Conservation (phyloP, 2,797 vertebrate genomes). For the Myripristis jacobus region DNA sequence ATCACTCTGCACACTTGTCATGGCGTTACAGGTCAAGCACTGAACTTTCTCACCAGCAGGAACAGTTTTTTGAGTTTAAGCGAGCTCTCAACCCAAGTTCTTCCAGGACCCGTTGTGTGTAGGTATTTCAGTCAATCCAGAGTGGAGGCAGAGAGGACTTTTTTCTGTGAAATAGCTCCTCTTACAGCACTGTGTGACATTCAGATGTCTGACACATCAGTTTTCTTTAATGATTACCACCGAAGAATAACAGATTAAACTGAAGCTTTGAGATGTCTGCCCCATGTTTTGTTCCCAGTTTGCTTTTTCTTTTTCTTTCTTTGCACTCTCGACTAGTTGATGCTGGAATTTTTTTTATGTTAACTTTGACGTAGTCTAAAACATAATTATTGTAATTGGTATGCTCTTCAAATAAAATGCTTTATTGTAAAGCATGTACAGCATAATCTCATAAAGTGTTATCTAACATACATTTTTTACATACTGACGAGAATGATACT, state of each 20-base stretch:
- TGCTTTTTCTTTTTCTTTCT: not conserved
- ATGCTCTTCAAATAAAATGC: not conserved
- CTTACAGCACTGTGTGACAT: conserved; percentile 4
- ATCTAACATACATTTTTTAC: too few relatives aligned
- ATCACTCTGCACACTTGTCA: not conserved
- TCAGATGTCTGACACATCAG: not conserved
- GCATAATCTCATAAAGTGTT: too few relatives aligned
- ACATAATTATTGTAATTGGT: not conserved
- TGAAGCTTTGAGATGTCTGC: not conserved
- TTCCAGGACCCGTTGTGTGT: not conserved
- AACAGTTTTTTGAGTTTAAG: too few relatives aligned
- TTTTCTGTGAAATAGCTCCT: not conserved
- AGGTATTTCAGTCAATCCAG: not conserved
- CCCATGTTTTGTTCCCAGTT: not conserved
- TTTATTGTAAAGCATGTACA: not conserved
- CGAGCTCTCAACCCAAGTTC: not conserved
- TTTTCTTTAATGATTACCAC: not conserved
- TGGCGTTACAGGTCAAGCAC: not conserved
- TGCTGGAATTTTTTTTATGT: not conserved
- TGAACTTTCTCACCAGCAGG: not conserved
- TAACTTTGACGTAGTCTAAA: not conserved
- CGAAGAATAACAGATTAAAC: not conserved
- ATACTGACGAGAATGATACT: too few relatives aligned
- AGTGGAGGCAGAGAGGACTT: not conserved
- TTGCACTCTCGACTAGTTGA: not conserved